phyloP scores from a whole-genome alignment of 23 tunicate genomes.

The Trididemnum clinides region DNA sequence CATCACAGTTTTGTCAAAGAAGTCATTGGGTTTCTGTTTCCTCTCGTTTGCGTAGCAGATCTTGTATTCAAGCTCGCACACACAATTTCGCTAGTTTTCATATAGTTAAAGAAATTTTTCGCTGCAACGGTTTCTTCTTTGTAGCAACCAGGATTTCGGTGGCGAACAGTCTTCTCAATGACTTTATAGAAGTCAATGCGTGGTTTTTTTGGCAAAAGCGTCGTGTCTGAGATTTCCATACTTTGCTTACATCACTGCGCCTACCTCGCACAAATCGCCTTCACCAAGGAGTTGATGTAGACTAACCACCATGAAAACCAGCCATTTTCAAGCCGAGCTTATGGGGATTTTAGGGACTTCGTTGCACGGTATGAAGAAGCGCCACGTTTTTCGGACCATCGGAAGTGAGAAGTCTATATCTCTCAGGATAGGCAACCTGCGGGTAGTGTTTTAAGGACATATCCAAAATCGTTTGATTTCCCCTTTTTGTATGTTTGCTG shows the following conservation, averaged over 20 bases:
- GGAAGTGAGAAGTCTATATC: constrained; percentile 19
- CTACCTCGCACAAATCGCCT: constrained; percentile 39
- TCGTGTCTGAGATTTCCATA: constrained; percentile 19
- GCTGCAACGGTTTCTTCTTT: constrained; percentile 28
- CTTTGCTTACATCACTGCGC: constrained; percentile 19
- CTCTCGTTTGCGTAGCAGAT: constrained; percentile 21
- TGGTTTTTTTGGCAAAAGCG: constrained; percentile 34
- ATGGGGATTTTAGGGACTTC: neutral
- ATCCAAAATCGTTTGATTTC: constrained; percentile 22
- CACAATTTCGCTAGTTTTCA: constrained; percentile 31
- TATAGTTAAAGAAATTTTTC: constrained; percentile 1
- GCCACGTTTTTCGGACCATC: neutral
- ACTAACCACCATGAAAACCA: constrained; percentile 38
- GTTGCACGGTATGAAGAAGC: neutral
- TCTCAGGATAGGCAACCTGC: constrained; percentile 7
- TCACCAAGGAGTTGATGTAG: constrained; percentile 48
- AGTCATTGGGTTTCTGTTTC: neutral
- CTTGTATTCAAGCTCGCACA: constrained; percentile 27
- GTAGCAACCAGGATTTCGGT: constrained; percentile 48
- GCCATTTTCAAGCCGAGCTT: constrained; percentile 12
- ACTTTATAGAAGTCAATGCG: constrained; percentile 45
- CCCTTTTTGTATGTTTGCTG: constrained; percentile 1
- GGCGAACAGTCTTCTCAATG: constrained; percentile 47
- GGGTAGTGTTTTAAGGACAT: neutral
- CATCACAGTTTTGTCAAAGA: constrained; percentile 14